phyloP scores from a whole-genome alignment of 1,140 invertebrate species.

The Solen grandis region DNA sequence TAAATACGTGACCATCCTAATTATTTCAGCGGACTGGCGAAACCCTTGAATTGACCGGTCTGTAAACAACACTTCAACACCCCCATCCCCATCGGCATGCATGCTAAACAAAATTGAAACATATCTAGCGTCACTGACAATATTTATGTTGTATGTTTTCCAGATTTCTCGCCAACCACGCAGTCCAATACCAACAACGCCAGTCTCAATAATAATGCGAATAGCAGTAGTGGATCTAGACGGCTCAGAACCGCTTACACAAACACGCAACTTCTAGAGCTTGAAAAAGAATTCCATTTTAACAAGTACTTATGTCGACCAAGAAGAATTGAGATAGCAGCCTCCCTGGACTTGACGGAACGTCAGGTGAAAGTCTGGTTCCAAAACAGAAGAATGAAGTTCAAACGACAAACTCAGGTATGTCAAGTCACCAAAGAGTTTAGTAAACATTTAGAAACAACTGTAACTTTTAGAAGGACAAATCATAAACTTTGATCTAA shows the following conservation, averaged over 20 bases:
- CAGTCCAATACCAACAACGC: constrained; percentile 40
- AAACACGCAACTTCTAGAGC: constrained; percentile 98
- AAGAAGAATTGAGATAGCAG: constrained; percentile 90
- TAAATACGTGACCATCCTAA: too few relatives aligned
- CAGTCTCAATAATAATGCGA: constrained; percentile 32
- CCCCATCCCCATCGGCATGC: too few relatives aligned
- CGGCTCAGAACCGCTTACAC: constrained; percentile 96
- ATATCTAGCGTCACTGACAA: constrained; percentile 45
- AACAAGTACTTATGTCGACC: constrained; percentile 91
- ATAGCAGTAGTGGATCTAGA: constrained; percentile 74
- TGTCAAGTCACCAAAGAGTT: not conserved
- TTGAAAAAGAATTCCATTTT: constrained; percentile 95
- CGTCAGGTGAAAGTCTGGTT: constrained; percentile 78
- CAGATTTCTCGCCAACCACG: constrained; percentile 38
- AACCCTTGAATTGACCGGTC: too few relatives aligned
- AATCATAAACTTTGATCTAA: not conserved
- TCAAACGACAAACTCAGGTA: constrained; percentile 74
- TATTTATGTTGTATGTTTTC: constrained; percentile 49
- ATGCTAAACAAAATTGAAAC: constrained; percentile 17
- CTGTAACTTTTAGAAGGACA: not conserved
- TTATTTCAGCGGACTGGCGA: too few relatives aligned
- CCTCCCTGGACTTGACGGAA: constrained; percentile 86
- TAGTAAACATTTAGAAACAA: not conserved
- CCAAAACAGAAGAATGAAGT: constrained; percentile 77
- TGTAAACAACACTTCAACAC: too few relatives aligned